Base-by-base conservation (phyloP, 2,888 invertebrate species). In the Heliconius erato region DNA sequence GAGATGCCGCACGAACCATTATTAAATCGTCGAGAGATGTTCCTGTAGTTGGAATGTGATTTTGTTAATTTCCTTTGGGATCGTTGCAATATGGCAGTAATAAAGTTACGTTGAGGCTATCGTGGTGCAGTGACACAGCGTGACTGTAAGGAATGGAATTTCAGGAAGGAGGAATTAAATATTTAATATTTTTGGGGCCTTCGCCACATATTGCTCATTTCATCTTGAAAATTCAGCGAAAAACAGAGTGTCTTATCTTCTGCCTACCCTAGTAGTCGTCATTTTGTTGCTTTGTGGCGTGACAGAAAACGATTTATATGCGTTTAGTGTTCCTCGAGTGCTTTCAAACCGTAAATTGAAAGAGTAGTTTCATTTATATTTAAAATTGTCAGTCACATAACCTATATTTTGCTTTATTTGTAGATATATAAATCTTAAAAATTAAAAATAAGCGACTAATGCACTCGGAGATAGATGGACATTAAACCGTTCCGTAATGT, bases 11-110 rank as follows among this genome's bases (percentile, higher is more conserved):
- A 32, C 54, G 4, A 28, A 40, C 74, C 72, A 67, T 32, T 74
- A 63, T 79, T 69, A 63, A 54, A 74, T 74, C 59, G 67, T 19
- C 32, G 40, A 44, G 67, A 79, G 67, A 65, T 72, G 12, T 44
- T 35, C 40, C 68, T 28, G 68, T 28, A 76, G 68, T 76, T 59
- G 68, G 26, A 71, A 77, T 69, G 59, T 26, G 63, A 49, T 69
- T 68, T 80, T 81, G 67, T 69, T 81, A 69, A 81, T 77, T 81
- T 81, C 81, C 81, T 69, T 44, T 12, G 81, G 68, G 81, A 81
- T 76, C 23, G 32, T 35, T 59, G 40, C 76, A 14, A 59, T 59
- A 59, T 28, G 63, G 76, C 14, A 23, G 59, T 68, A 19, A 35
- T 35, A n/a, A 23, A 69, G 54, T 59, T 59, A 69, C 23, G 59